Evolutionary conservation across 2,888 invertebrate species (phyloP).

Genomic region (Calameuta idolon): DNA sequence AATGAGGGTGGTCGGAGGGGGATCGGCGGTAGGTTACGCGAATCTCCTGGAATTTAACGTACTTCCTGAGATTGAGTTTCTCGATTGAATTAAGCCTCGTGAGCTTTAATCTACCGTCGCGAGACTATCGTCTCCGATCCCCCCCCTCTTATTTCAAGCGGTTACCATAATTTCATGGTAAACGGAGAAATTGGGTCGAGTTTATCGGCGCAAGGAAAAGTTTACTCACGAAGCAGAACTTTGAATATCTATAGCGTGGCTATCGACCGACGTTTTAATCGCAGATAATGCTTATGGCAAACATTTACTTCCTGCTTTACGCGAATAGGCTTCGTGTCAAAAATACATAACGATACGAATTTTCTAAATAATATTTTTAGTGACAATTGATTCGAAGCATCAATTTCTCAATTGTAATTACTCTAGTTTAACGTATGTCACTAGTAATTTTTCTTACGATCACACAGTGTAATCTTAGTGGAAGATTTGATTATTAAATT

Average conservation of each 20-base stretch:
- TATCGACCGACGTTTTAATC: not conserved
- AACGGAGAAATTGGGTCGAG: not conserved
- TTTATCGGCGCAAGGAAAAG: not conserved
- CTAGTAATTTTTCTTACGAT: constrained; percentile 7
- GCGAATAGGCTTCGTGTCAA: not conserved
- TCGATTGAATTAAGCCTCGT: not conserved
- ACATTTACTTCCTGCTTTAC: not conserved
- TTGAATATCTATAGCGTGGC: not conserved
- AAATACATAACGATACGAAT: too few relatives aligned
- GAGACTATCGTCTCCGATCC: not conserved
- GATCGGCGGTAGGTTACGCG: not conserved
- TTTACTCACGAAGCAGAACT: not conserved
- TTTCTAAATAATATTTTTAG: not conserved
- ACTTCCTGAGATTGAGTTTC: not conserved
- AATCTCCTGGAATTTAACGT: not conserved
- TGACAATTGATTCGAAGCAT: not conserved
- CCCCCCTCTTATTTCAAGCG: not conserved
- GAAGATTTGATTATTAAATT: constrained; percentile 1
- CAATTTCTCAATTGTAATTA: not conserved
- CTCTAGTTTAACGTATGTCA: not conserved
- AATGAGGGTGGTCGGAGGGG: not conserved
- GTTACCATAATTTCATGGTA: not conserved
- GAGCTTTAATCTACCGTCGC: not conserved
- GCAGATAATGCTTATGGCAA: not conserved
- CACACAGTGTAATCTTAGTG: not conserved